Percentiles rank a stretch among this genome's conserved stretches.
Conservation (phyloP, 2,797 vertebrate species). For the Crax fasciolata region DNA sequence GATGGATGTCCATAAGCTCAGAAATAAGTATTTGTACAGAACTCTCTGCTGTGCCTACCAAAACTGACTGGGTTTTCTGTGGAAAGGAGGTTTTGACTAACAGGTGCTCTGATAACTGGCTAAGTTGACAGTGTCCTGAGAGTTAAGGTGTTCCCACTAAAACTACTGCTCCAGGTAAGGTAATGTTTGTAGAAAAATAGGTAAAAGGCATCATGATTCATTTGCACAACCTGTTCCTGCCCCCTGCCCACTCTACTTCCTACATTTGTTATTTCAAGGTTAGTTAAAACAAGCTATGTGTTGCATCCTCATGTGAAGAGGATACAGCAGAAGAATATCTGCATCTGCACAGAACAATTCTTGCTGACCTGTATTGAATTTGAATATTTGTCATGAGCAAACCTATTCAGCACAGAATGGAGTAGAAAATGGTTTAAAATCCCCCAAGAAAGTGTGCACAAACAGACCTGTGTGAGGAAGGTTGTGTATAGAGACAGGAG, state of each 20-base stretch:
- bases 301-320: neutral
- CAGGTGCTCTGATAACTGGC: neutral
- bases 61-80: neutral
- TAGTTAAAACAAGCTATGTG: neutral
- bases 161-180: neutral
- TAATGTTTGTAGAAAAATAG: neutral
- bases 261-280: neutral
- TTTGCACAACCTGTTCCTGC: neutral
- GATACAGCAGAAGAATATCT: neutral
- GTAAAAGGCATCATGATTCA: neutral
- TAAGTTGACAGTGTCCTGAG: neutral
- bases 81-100: neutral
- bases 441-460: rapidly evolving
- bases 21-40: neutral
- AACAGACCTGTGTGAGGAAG: neutral
- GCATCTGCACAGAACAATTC: neutral
- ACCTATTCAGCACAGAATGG: neutral
- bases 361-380: neutral
- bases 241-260: slow-evolving; percentile 1
- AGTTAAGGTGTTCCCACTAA: neutral
- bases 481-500: neutral
- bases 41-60: neutral
- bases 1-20: neutral
- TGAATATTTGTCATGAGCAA: neutral
- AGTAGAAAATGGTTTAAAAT: neutral